Conservation (phyloP, 2,113 vertebrate genomes). For the Heterocephalus glaber region DNA sequence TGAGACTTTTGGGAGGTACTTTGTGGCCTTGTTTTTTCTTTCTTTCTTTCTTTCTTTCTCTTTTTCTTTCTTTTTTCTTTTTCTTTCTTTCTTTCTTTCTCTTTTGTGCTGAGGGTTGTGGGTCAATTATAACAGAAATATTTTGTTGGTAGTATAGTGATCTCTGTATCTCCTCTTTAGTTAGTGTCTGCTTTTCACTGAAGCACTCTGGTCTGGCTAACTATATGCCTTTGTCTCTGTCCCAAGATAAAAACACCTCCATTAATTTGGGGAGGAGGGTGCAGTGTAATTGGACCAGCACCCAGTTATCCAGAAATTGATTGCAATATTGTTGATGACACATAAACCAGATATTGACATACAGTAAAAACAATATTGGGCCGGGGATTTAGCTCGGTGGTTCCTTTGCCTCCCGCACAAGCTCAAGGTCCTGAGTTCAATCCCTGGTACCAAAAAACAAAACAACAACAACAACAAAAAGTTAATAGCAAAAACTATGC, state of each 20-base stretch:
- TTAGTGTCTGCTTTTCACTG: neutral
- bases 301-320: neutral
- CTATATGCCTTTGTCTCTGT: neutral
- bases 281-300: neutral
- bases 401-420: no score
- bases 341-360: neutral
- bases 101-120: neutral
- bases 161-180: neutral
- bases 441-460: no score
- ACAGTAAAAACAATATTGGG: neutral
- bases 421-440: no score
- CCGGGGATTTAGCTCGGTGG: no score
- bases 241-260: neutral
- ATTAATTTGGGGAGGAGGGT: neutral
- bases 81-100: neutral
- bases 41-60: neutral
- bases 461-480: no score
- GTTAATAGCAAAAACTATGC: neutral
- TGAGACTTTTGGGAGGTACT: neutral
- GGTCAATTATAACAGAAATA: neutral
- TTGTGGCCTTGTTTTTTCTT: neutral
- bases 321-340: neutral
- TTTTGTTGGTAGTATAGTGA: neutral
- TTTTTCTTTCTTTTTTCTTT: no score
- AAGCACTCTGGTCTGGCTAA: neutral